Percentiles rank a stretch among this genome's conserved stretches.
Conservation (phyloP, 2,113 vertebrate genomes). For the Progne subis region DNA sequence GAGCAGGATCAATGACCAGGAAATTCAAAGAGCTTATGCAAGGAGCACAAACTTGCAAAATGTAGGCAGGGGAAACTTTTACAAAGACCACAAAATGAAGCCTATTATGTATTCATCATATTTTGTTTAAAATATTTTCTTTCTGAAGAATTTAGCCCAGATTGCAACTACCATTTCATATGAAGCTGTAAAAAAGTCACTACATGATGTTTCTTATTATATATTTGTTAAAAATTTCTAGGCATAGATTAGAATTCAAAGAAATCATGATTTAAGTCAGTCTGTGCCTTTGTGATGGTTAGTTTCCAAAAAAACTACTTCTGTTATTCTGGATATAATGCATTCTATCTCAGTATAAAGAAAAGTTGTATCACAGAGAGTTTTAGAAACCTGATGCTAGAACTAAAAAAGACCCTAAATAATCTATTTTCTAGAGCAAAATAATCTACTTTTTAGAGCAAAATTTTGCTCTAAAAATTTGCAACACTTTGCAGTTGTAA, state of each 20-base stretch:
- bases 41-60: neutral
- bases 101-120: neutral
- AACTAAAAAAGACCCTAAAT: constrained; percentile 56
- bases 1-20: neutral
- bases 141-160: neutral
- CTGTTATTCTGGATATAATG: neutral
- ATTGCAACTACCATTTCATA: neutral
- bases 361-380: neutral
- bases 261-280: neutral
- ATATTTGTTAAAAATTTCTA: neutral
- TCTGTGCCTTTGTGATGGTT: neutral
- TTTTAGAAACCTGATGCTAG: constrained; percentile 53
- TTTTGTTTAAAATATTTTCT: neutral
- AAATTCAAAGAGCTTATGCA: constrained; percentile 5
- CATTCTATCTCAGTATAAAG: neutral
- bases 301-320: neutral
- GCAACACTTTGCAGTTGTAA: constrained; percentile 60
- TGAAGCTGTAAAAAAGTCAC: neutral
- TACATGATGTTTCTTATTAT: neutral
- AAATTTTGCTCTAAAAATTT: constrained; percentile 43
- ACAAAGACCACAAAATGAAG: neutral
- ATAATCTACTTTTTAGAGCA: constrained; percentile 33
- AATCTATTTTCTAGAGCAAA: constrained; percentile 39
- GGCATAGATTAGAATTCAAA: neutral
- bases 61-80: neutral